Base-by-base conservation (phyloP, 2,888 invertebrate species). In the Lycia hirtaria region DNA sequence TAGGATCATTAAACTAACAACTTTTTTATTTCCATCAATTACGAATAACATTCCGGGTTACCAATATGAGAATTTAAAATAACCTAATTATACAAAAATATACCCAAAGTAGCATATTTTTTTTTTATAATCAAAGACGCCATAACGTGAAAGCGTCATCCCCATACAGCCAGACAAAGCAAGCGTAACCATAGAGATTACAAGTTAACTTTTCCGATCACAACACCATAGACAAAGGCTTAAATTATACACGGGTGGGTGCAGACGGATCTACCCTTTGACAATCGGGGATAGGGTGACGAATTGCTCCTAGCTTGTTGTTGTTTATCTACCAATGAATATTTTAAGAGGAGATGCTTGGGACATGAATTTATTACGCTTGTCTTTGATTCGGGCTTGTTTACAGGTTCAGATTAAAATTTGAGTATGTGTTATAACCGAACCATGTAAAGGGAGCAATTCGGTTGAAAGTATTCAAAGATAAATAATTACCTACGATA, bases 121-220 rank as follows among this genome's bases (percentile, higher is more conserved):
- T 35, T 50, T 50, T 32, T 32, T 9, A 15, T 26, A 45, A 41
- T 41, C 41, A 41, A 41, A 17, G 41, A 41, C n/a, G 24, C 10
- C 10, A 12, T 12, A 17, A 32, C 38, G 47, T 43, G 30, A 59
- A 43, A 32, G 49, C 17, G n/a, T 20, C 19, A 30, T 53, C 56
- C 60, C 56, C 49, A 57, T 56, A 62, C 56, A 63, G 33, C 26
- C n/a, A 52, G 57, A 64, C 48, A 63, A 62, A 67, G 60, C 56
- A 32, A 56, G 62, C 60, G 67, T 51, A 67, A 78, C 85, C 88
- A 83, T 85, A 81, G 83, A 88, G 86, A 89, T 88, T 87, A 89
- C 83, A 88, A 87, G 81, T 87, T 83, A 90, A 90, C 87, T 90
- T 90, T 87, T 87, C 85, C 87, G 85, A 88, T 87, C 88, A 87